phyloP scores from a whole-genome alignment of 2,888 invertebrate genomes.

The Piscicola geometra region DNA sequence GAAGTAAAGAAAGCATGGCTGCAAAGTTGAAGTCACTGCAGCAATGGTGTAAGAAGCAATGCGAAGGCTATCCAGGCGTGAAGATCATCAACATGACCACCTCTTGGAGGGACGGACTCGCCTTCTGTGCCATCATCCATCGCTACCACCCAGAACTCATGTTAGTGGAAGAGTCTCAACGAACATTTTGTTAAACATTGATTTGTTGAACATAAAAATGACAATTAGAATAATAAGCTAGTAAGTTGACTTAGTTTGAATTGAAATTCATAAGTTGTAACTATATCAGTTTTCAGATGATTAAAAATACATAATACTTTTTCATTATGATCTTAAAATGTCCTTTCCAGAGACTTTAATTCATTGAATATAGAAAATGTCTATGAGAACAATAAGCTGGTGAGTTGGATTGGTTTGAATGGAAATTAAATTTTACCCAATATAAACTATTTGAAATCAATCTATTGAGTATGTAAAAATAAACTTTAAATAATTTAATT shows the following conservation, averaged over 20 bases:
- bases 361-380: constrained; percentile 78
- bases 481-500: too few species aligned
- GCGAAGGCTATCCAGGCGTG: constrained; percentile 82
- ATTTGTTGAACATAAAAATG: too few species aligned
- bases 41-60: constrained; percentile 83
- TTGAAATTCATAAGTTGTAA: too few species aligned
- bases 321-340: too few species aligned
- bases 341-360: constrained; percentile 73
- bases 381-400: constrained; percentile 72
- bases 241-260: too few species aligned
- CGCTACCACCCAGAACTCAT: constrained; percentile 90
- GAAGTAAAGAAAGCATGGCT: constrained; percentile 31
- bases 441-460: background rate
- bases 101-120: constrained; percentile 88
- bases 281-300: too few species aligned
- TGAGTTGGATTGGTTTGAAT: constrained; percentile 41
- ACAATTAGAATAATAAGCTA: too few species aligned
- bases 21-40: constrained; percentile 75
- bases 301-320: too few species aligned
- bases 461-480: too few species aligned
- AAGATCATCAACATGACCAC: constrained; percentile 89
- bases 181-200: too few species aligned
- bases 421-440: background rate
- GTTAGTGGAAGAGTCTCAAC: too few species aligned
- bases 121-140: constrained; percentile 92